phyloP scores from a whole-genome alignment of 2,113 vertebrate genomes.

The Cynopterus brachyotis region DNA sequence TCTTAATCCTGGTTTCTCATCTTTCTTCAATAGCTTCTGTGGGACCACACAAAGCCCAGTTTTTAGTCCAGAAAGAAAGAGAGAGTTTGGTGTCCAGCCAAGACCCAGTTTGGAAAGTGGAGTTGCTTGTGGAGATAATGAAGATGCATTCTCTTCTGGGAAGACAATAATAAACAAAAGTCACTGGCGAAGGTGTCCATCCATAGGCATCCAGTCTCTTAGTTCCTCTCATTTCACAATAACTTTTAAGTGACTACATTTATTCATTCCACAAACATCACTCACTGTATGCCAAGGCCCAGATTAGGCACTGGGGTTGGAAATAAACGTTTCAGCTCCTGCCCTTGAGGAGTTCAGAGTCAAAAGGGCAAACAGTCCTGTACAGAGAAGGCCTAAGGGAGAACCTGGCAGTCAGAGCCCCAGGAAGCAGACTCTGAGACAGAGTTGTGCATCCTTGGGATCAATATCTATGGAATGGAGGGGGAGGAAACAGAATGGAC shows the following conservation, averaged over 20 bases:
- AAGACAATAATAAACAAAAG: background rate
- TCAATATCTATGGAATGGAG: background rate
- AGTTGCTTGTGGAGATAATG: background rate
- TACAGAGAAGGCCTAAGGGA: background rate
- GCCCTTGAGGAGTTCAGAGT: background rate
- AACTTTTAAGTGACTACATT: background rate
- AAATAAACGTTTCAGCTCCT: background rate
- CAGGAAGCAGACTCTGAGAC: background rate
- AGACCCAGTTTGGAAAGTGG: background rate
- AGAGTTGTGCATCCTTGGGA: background rate
- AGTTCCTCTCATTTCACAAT: background rate
- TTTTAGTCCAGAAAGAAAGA: background rate
- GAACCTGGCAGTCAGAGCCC: background rate
- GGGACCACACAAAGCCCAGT: background rate
- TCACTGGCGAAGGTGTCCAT: fast-evolving
- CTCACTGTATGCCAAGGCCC: background rate
- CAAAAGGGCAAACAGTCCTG: background rate
- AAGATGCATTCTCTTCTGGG: background rate
- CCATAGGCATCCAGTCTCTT: background rate
- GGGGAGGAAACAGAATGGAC: background rate
- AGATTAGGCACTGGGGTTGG: background rate
- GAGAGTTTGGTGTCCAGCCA: background rate
- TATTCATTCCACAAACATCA: background rate
- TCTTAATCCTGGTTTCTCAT: background rate
- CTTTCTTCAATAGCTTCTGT: background rate